A percentile compares a stretch with the other conserved stretches of the same genome.
Conservation (phyloP, 1,140 invertebrate genomes). For the Zaprionus vittiger region DNA sequence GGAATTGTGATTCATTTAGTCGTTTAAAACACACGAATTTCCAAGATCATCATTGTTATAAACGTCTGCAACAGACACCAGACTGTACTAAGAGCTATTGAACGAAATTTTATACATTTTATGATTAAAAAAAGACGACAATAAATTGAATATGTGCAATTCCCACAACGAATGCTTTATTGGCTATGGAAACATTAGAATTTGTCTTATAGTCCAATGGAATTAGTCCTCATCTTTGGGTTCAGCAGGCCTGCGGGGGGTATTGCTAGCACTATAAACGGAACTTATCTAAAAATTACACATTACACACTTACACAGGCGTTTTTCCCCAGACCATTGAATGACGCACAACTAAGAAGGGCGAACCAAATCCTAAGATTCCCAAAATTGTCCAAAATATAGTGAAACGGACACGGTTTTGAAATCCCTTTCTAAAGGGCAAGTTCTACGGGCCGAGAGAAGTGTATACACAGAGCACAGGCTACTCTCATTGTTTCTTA, state of each 20-base stretch:
- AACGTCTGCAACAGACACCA: constrained; percentile 27
- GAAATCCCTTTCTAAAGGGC: constrained; percentile 53
- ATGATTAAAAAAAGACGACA: constrained; percentile 51
- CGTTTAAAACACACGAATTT: constrained; percentile 53
- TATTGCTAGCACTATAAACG: background rate
- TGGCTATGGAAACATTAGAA: constrained; percentile 8
- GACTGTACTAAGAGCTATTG: constrained; percentile 41
- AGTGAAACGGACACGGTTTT: constrained; percentile 61
- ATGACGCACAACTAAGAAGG: constrained; percentile 61
- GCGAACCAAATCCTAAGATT: constrained; percentile 57
- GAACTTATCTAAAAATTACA: background rate
- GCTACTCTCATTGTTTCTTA: constrained; percentile 15
- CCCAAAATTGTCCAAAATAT: constrained; percentile 45
- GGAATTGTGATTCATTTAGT: constrained; percentile 62
- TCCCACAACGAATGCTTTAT: constrained; percentile 9
- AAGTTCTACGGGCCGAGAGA: constrained; percentile 44
- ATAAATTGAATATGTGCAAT: constrained; percentile 69
- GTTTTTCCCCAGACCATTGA: constrained; percentile 41
- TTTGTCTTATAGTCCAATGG: background rate
- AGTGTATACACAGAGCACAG: background rate
- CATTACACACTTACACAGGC: background rate
- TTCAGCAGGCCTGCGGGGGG: background rate
- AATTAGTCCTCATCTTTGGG: background rate
- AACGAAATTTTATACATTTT: constrained; percentile 40
- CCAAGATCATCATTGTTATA: constrained; percentile 48